These are phyloP conservation scores for Drosophila bocqueti DNA, from an alignment of 1,140 invertebrate genomes.

Conservation along the genomic window DNA sequence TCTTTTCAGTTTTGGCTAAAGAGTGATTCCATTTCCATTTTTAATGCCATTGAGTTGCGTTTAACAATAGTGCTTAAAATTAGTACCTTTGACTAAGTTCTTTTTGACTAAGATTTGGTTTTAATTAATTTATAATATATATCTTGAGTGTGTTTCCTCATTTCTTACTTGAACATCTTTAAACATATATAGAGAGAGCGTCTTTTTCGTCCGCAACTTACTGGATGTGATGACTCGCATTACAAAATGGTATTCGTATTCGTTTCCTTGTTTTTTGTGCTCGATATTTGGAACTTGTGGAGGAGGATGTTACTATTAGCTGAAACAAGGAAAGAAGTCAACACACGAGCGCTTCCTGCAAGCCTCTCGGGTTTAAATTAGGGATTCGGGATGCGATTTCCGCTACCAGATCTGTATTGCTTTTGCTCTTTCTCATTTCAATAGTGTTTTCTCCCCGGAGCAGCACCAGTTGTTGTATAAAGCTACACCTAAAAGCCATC, in stretches of 20 bases:
- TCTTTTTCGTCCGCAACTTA: constrained; percentile 40
- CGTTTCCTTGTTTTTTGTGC: constrained; percentile 20
- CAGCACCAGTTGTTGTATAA: constrained; percentile 24
- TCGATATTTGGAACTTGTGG: constrained; percentile 19
- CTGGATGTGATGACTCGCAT: constrained; percentile 32
- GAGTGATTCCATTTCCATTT: constrained; percentile 29
- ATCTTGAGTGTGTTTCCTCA: constrained; percentile 40
- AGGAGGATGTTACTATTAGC: constrained; percentile 19
- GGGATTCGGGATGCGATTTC: neutral
- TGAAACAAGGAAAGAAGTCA: constrained; percentile 19
- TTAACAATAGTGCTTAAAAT: constrained; percentile 78
- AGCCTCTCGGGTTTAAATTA: constrained; percentile 13
- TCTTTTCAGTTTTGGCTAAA: constrained; percentile 38
- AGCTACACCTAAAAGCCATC: constrained; percentile 30
- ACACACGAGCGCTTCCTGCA: neutral
- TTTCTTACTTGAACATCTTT: constrained; percentile 63
- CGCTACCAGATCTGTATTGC: constrained; percentile 11
- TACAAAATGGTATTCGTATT: constrained; percentile 30
- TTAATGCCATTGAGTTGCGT: constrained; percentile 50
- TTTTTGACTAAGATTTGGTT: constrained; percentile 74
- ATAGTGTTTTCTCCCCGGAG: constrained; percentile 1
- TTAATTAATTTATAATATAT: constrained; percentile 66
- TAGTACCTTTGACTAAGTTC: constrained; percentile 77
- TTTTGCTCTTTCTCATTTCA: neutral
- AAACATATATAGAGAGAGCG: constrained; percentile 72